A percentile compares a stretch with the other conserved stretches of the same genome.
phyloP scores from a whole-genome alignment of 2,888 invertebrate species.

The Aethes cnicana region DNA sequence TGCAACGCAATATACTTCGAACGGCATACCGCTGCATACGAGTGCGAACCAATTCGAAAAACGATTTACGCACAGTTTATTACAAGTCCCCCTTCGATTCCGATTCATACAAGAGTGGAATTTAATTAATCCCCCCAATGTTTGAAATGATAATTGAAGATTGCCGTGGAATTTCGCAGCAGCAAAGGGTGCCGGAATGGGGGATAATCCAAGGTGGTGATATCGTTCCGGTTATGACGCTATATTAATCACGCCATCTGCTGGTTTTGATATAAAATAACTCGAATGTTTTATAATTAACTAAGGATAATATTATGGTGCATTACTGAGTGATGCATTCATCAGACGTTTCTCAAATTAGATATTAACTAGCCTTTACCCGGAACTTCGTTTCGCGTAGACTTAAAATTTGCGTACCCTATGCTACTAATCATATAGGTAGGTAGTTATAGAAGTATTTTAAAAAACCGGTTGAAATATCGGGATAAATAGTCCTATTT shows the following conservation, averaged over 20 bases:
- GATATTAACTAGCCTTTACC: too few species aligned
- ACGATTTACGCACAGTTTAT: constrained; percentile 46
- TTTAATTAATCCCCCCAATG: constrained; percentile 63
- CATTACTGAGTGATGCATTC: too few species aligned
- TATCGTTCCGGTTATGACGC: constrained; percentile 29
- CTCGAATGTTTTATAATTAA: too few species aligned
- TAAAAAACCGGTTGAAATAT: too few species aligned
- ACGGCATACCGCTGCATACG: constrained; percentile 20
- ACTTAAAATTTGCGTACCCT: too few species aligned
- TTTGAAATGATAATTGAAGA: constrained; percentile 66
- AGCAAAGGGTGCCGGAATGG: constrained; percentile 38
- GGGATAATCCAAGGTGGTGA: constrained; percentile 34
- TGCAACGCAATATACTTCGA: constrained; percentile 27
- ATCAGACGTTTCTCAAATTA: too few species aligned
- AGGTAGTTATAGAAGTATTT: too few species aligned
- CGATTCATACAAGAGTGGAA: constrained; percentile 57
- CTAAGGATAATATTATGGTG: too few species aligned
- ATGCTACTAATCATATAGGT: too few species aligned
- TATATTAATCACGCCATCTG: constrained; percentile 1
- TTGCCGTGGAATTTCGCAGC: constrained; percentile 57
- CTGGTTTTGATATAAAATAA: neutral
- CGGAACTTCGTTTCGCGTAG: too few species aligned
- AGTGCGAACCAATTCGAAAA: constrained; percentile 34
- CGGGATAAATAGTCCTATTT: too few species aligned
- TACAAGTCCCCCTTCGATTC: constrained; percentile 42